These are phyloP conservation scores for Ericerus pela DNA, from an alignment of 1,140 invertebrate species.

Conservation along the genomic window DNA sequence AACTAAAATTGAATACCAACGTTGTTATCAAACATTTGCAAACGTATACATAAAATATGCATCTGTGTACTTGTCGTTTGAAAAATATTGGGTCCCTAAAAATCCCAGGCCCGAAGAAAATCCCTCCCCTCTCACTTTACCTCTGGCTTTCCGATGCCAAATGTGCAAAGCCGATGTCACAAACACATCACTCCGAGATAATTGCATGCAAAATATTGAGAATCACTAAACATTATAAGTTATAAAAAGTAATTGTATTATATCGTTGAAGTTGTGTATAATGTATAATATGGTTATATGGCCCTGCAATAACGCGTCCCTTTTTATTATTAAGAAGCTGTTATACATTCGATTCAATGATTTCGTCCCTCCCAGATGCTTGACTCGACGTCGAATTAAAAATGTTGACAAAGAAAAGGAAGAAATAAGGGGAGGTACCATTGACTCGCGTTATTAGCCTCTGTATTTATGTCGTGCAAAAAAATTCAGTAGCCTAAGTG, in stretches of 20 bases:
- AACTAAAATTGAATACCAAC: too few species aligned
- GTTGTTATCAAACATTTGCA: too few species aligned
- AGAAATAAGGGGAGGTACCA: constrained; percentile 2
- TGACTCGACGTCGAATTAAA: background rate
- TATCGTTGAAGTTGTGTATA: background rate
- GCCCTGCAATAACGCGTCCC: constrained; percentile 8
- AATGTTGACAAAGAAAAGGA: background rate
- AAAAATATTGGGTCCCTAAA: too few species aligned
- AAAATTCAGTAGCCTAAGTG: too few species aligned
- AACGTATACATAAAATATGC: too few species aligned
- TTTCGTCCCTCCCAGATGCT: constrained; percentile 8
- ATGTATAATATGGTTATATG: constrained; percentile 10
- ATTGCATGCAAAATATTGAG: background rate
- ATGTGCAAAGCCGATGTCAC: too few species aligned
- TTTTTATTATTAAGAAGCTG: constrained; percentile 12
- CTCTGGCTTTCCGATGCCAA: too few species aligned
- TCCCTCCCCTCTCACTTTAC: too few species aligned
- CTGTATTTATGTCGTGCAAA: background rate
- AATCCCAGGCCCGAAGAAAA: too few species aligned
- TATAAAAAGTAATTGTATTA: constrained; percentile 12
- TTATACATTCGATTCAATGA: constrained; percentile 11
- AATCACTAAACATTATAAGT: constrained; percentile 4
- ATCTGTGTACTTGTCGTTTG: too few species aligned
- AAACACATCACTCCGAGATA: too few species aligned
- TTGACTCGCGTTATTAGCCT: constrained; percentile 6